Percentiles rank a stretch among this genome's conserved stretches.
Evolutionary conservation across 2,797 vertebrate genomes (phyloP).

Genomic region (Esox lucius): DNA sequence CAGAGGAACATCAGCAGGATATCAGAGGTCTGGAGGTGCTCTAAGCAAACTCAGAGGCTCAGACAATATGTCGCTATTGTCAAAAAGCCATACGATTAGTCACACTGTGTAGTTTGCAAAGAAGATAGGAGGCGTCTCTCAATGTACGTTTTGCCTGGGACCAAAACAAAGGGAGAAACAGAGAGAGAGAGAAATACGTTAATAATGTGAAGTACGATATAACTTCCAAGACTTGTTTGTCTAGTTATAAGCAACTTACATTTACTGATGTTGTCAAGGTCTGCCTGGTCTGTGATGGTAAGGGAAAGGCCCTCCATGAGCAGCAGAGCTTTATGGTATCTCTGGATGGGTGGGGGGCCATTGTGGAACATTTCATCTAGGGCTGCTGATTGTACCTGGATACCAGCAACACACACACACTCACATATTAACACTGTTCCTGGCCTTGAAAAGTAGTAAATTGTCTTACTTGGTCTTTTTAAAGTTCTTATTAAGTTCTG

Average conservation of each 20-base stretch:
- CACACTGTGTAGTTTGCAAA: conserved; percentile 76
- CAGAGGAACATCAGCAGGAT: neutral
- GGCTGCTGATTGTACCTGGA: conserved; percentile 91
- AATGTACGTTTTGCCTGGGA: conserved; percentile 89
- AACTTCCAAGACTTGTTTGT: conserved; percentile 6
- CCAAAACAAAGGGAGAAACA: conserved; percentile 51
- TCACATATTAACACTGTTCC: neutral
- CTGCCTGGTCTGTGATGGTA: conserved; percentile 84
- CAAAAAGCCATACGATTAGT: conserved; percentile 41
- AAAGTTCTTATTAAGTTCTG: too few relatives aligned
- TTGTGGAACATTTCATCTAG: conserved; percentile 97
- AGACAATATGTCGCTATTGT: conserved; percentile 26
- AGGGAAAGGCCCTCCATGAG: conserved; percentile 92
- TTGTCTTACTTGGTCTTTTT: too few relatives aligned
- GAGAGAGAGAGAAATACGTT: conserved; percentile 38
- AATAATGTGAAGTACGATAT: neutral
- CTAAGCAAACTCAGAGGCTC: neutral
- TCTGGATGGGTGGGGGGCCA: conserved; percentile 82
- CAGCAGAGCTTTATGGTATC: conserved; percentile 92
- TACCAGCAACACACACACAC: neutral
- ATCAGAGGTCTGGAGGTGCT: neutral
- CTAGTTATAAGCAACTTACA: conserved; percentile 73
- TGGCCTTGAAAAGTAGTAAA: neutral
- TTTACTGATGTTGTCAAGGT: conserved; percentile 87
- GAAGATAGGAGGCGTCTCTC: conserved; percentile 84